Base-by-base conservation (phyloP, 2,888 invertebrate genomes). In the Lamproptera curius region DNA sequence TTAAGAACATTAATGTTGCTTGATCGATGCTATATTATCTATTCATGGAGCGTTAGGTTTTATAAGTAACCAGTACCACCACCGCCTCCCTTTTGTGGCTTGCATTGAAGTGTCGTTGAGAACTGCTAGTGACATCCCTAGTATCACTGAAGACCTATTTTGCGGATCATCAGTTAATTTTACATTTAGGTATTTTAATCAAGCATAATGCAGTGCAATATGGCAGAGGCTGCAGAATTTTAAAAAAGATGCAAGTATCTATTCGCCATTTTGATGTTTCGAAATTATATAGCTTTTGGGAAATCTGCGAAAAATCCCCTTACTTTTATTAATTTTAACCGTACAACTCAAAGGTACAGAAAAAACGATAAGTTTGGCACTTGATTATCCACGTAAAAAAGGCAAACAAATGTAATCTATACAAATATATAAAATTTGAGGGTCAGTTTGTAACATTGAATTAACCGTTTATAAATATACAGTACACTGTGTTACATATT, bases 61-160 rank as follows among this genome's bases (percentile, higher is more conserved):
- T n/a, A n/a, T n/a, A n/a, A n/a, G n/a, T n/a, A n/a, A n/a, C 73
- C 1, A 86, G 54, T 0, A 75, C 73, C 0, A 85, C 85, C 0
- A 62, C 59, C 0, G 70, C 70, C 1, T 74, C 72, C 10, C 85
- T 63, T 33, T 72, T 80, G n/a, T 41, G 17, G 44, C 76, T 63
- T 1, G 54, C 17, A 37, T 16, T 37, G 23, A 40, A 49, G 44
- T 40, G 42, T 43, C 43, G 47, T 44, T 44, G 36, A 44, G 34
- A 13, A 11, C n/a, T 15, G 38, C 33, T 26, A 45, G 20, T 6
- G 20, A 20, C 20, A 5, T 3, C 20, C 20, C 20, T 6, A 13
- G 28, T 37, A 20, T 45, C 16, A 13, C 36, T 16, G 35, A 35
- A 16, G 13, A 9, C 20, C 40, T n/a, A 17, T 43, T 28, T n/a